Conservation (phyloP, 2,888 invertebrate species). For the Thumatha senex region DNA sequence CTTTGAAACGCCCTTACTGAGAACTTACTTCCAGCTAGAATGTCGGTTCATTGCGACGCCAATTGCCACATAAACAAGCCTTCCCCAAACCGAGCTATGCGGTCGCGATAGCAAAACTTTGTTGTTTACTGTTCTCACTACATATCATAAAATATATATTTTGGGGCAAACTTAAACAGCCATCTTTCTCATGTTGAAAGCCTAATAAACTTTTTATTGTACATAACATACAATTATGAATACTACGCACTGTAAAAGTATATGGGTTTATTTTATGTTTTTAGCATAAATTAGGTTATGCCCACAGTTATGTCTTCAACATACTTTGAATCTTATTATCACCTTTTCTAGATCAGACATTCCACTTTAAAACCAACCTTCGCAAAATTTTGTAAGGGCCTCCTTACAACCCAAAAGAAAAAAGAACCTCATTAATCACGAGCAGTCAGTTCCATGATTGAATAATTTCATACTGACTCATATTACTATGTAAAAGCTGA, state of each 20-base stretch:
- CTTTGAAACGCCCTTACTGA: conserved; percentile 62
- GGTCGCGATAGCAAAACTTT: conserved; percentile 64
- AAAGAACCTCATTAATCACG: too few species aligned
- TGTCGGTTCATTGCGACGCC: conserved; percentile 68
- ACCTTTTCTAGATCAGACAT: too few species aligned
- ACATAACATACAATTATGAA: conserved; percentile 39
- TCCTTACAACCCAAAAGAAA: too few species aligned
- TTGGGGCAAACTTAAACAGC: conserved; percentile 43
- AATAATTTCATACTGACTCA: too few species aligned
- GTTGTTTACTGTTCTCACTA: conserved; percentile 61
- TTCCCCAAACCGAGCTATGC: conserved; percentile 54
- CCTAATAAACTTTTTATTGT: conserved; percentile 30
- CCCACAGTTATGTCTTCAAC: too few species aligned
- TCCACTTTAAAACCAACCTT: too few species aligned
- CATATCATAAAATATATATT: conserved; percentile 56
- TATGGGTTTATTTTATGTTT: too few species aligned
- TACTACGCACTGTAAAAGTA: conserved; percentile 1
- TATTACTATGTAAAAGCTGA: too few species aligned
- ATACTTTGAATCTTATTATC: too few species aligned
- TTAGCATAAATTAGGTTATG: too few species aligned
- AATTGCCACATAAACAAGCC: conserved; percentile 78
- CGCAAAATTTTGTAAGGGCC: too few species aligned
- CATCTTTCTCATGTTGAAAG: conserved; percentile 40
- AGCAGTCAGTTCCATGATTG: too few species aligned
- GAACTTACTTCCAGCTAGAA: conserved; percentile 61